Conservation (phyloP, 2,888 invertebrate genomes). For the Allolobophora icterica region DNA sequence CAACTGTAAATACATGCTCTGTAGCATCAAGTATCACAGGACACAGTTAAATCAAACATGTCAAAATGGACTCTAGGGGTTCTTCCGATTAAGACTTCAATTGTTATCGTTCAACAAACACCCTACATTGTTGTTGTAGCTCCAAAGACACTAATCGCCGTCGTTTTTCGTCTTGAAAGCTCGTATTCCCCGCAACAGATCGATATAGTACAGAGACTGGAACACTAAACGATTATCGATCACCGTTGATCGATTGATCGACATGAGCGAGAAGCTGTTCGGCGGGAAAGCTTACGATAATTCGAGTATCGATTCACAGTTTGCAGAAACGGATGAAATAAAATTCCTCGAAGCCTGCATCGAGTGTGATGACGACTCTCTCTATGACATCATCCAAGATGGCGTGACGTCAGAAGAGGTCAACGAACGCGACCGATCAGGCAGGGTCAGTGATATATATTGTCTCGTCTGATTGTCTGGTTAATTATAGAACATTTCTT, state of each 20-base stretch:
- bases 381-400: conserved; percentile 59
- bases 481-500: not conserved
- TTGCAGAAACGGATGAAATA: conserved; percentile 48
- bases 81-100: too few species aligned
- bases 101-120: too few species aligned
- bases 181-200: not conserved
- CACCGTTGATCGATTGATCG: not conserved
- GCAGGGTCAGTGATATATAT: conserved; percentile 53
- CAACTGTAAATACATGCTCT: too few species aligned
- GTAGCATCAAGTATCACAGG: too few species aligned
- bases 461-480: not conserved
- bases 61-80: too few species aligned
- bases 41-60: too few species aligned
- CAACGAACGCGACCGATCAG: conserved; percentile 59
- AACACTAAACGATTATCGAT: not conserved
- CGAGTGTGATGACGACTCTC: conserved; percentile 58
- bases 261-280: not conserved
- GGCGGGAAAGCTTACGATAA: conserved; percentile 29
- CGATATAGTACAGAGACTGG: not conserved
- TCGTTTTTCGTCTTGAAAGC: too few species aligned
- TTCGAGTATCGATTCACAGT: conserved; percentile 49
- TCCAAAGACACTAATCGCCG: too few species aligned
- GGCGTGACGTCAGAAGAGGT: conserved; percentile 58
- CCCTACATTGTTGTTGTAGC: not conserved
- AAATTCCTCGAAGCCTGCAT: conserved; percentile 59